Evolutionary conservation across 2,888 invertebrate genomes (phyloP).

Genomic region (Andrena minutula): DNA sequence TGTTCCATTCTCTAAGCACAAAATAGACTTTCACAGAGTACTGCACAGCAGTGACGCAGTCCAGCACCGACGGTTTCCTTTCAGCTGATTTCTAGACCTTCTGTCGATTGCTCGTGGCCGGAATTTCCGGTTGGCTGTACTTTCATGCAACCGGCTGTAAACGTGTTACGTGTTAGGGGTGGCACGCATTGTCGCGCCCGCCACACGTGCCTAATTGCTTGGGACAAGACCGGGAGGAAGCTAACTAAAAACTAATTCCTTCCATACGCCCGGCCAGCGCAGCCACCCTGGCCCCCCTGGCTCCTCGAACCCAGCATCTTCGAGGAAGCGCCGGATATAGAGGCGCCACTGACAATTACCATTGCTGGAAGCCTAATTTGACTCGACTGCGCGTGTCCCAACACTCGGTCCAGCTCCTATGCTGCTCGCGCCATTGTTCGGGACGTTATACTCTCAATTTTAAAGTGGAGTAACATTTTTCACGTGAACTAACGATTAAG

Average conservation of each 20-base stretch:
- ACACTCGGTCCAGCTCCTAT: constrained; percentile 53
- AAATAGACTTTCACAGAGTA: neutral
- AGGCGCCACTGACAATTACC: constrained; percentile 84
- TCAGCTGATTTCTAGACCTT: constrained; percentile 1
- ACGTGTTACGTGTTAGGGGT: constrained; percentile 80
- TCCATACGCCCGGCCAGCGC: constrained; percentile 79
- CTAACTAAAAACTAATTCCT: constrained; percentile 83
- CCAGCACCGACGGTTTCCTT: constrained; percentile 1
- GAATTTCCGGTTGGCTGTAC: constrained; percentile 65
- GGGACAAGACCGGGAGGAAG: constrained; percentile 77
- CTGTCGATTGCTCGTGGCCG: constrained; percentile 54
- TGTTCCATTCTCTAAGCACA: neutral
- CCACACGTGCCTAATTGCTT: constrained; percentile 83
- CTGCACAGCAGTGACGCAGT: neutral
- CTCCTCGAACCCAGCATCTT: constrained; percentile 70
- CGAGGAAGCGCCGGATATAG: constrained; percentile 84
- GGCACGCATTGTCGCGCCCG: constrained; percentile 81
- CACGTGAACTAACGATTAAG: neutral
- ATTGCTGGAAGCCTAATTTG: constrained; percentile 80
- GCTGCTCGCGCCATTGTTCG: constrained; percentile 50
- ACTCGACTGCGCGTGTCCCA: constrained; percentile 75
- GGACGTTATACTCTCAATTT: constrained; percentile 52
- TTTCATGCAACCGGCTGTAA: constrained; percentile 68
- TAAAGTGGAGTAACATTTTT: neutral
- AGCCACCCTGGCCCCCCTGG: constrained; percentile 43